Base-by-base conservation (phyloP, 2,888 invertebrate species). In the Xestia ashworthii region DNA sequence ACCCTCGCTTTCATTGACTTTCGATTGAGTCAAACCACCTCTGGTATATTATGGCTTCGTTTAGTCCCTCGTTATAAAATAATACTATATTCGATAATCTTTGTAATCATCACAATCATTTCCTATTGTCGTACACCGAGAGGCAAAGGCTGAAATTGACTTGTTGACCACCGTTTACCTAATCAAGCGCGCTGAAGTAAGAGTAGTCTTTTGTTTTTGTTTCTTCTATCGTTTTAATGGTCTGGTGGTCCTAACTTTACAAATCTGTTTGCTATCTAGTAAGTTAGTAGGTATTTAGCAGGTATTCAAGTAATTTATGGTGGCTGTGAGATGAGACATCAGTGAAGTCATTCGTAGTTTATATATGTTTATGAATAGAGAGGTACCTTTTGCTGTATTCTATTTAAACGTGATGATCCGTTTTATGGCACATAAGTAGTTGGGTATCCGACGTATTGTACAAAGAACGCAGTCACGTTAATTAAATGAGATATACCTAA, bases 341-440 rank as follows among this genome's bases (percentile, higher is more conserved):
- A 41, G 66, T 76, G 67, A 70, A 44, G 32, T 66, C 77, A 66
- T 53, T 14, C 9, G 8, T 25, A 25, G 44, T 77, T 53, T 67
- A 77, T 77, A 76, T 70, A 77, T 58, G 44, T 12, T 44, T 16
- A 41, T 81, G 69, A 81, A 66, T 67, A 48, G 4, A n/a, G 19
- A 38, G 38, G 11, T 64, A 60, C 25, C n/a, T n/a, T n/a, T n/a
- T 8, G 48, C n/a, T 11, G 22, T 55, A 44, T 71, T 64, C n/a
- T 41, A 41, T 14, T 38, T 22, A 62, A 8, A 60, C 68, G 53
- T 58, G 14, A 58, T 48, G 44, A 12, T 46, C 25, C 60, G n/a
- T 65, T 65, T 46, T 22, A 76, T 44, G 41, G 64, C 32, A n/a
- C n/a, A 2, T 60, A 53, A 11, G 38, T 32, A 22, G 60, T 55